Base-by-base conservation (phyloP, 1,140 invertebrate species). In the Coenobita brevimanus region DNA sequence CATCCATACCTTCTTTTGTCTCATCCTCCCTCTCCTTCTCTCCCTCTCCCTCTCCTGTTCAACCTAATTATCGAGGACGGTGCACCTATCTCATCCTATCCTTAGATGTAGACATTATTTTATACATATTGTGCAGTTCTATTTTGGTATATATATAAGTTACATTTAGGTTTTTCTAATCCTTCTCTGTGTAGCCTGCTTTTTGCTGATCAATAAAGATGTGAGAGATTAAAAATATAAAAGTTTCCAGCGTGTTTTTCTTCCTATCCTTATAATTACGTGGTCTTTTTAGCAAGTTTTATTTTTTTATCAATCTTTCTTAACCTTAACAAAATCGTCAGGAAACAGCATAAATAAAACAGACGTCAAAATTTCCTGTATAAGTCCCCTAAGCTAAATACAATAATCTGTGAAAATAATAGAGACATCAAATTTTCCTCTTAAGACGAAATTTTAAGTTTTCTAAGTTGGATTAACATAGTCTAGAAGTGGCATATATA, bases 141-240 rank as follows among this genome's bases (percentile, higher is more conserved):
- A 88, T 88, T 88, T 88, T 88, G 86, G 86, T 88, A 88, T 88
- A 88, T 88, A 88, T 88, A 88, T 88, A 88, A 88, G 86, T 88
- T 88, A 88, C 76, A 73, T 82, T 88, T 88, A 88, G 86, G 86
- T 88, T 88, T 88, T 88, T 88, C 86, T 88, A 88, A 88, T 88
- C 86, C 86, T 88, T 82, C 79, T 88, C 86, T 79, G 57, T 88
- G 86, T 88, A 82, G 86, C 62, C 86, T 88, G 86, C 86, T 88
- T 88, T 43, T 43, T 80, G 86, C 86, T 82, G 86, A 88, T 88
- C 86, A 88, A 88, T 88, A 88, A 88, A 82, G 78, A 82, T 88
- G 86, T 88, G 86, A 88, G 79, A 88, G 78, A 88, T 73, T 88
- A 50, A 82, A 43, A 36, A 85, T n/a, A n/a, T n/a, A 82, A 82